phyloP scores from a whole-genome alignment of 2,797 vertebrate species.

The Syncerus caffer region DNA sequence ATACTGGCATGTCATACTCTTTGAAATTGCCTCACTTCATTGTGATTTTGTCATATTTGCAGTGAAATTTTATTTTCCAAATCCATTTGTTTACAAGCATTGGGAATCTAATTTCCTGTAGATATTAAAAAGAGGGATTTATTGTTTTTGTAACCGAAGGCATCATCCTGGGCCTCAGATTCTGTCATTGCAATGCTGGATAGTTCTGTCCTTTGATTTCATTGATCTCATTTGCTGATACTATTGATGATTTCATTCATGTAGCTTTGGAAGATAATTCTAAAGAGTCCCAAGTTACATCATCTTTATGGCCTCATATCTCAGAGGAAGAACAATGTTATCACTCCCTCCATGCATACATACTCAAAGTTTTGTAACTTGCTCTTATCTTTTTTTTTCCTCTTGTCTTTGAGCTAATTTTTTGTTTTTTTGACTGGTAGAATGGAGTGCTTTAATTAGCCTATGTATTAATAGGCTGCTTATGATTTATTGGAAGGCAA shows the following conservation, averaged over 20 bases:
- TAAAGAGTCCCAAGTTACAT: not conserved
- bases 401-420: not conserved
- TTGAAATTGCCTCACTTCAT: not conserved
- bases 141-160: not conserved
- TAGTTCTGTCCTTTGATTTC: slow-evolving; percentile 18
- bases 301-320: slow-evolving; percentile 2
- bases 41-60: not conserved
- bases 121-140: not conserved
- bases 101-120: not conserved
- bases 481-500: not conserved
- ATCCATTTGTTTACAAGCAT: not conserved
- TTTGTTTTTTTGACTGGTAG: not conserved
- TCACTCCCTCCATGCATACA: not conserved
- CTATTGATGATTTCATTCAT: slow-evolving; percentile 49
- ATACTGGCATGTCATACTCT: not conserved
- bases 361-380: not conserved
- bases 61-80: slow-evolving; percentile 9
- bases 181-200: not conserved
- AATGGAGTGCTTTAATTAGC: not conserved
- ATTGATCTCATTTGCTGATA: not conserved
- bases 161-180: not conserved
- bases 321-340: slow-evolving; percentile 1
- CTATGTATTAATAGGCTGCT: not conserved
- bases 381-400: not conserved
- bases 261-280: not conserved